These are phyloP conservation scores for Petrolisthes manimaculis DNA, from an alignment of 2,888 invertebrate species.

Conservation along the genomic window DNA sequence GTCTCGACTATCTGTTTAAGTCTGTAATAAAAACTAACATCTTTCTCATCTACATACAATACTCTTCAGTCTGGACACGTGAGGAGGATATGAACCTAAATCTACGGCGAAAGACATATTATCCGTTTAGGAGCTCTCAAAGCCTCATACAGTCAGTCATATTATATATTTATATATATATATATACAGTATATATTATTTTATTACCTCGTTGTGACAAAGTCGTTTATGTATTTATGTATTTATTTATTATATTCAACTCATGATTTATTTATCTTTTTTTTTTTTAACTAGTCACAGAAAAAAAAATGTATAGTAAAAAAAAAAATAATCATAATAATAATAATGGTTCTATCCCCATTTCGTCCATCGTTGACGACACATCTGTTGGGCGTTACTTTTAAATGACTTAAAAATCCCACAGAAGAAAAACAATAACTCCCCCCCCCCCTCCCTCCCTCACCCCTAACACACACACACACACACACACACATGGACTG, in stretches of 20 bases:
- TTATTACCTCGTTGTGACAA: neutral
- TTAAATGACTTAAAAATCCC: too few relatives aligned
- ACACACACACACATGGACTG: slow-evolving; percentile 10
- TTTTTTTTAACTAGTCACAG: too few relatives aligned
- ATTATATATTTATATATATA: slow-evolving; percentile 5
- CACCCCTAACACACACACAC: too few relatives aligned
- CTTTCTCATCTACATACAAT: slow-evolving; percentile 28
- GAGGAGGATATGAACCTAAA: slow-evolving; percentile 31
- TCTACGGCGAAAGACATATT: slow-evolving; percentile 54
- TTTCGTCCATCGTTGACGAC: too few relatives aligned
- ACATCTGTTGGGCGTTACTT: too few relatives aligned
- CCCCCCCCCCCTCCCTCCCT: too few relatives aligned
- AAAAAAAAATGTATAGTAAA: too few relatives aligned
- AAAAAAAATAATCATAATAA: too few relatives aligned
- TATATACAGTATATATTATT: neutral
- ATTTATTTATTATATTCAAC: too few relatives aligned
- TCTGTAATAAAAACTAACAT: slow-evolving; percentile 62
- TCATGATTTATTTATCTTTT: too few relatives aligned
- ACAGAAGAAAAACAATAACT: neutral
- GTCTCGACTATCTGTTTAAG: slow-evolving; percentile 43
- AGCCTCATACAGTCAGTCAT: slow-evolving; percentile 29
- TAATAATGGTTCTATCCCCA: too few relatives aligned
- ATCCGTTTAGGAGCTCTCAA: slow-evolving; percentile 44
- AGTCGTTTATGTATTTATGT: neutral
- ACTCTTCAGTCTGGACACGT: slow-evolving; percentile 43